Evolutionary conservation across 2,888 invertebrate genomes (phyloP), one percentile per base, ranked within the genome.

Genomic region (Dexiosoma caninum): DNA sequence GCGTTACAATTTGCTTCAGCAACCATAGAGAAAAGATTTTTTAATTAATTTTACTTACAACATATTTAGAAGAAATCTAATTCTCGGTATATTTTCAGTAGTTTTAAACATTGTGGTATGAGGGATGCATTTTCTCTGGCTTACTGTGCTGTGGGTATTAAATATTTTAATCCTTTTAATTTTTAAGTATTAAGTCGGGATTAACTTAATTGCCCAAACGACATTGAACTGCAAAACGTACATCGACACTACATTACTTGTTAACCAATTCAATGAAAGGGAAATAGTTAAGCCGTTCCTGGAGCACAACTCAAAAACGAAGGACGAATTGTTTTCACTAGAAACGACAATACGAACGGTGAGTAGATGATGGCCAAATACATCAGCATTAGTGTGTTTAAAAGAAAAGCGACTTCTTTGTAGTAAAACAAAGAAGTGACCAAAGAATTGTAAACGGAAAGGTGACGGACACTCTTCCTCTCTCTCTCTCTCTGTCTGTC

Each of bases 121-220:
- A 49, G n/a, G 35, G 4, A 23, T 49, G 49, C 35, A 37, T 21
- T 6, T 27, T 5, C 27, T 27, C 27, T 27, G 3, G 6, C 6
- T 6, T 27, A 27, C 6, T 27, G 27, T 27, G 8, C 35, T 16
- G 23, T 6, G 14, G 40, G 16, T 10, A 2, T 12, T 37, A n/a
- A n/a, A n/a, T n/a, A 7, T 5, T 66, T 70, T 71, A 75, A 71
- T 59, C 76, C 77, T 81, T 81, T 72, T 30, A 72, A 40, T 44
- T 57, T 64, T 37, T 62, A 69, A 49, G 32, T 53, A 32, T 74
- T 53, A 77, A 77, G 66, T 62, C 32, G 55, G 77, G 37, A 44
- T 81, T 81, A 81, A 69, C 77, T 77, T 74, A 81, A 81, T 77
- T 62, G 77, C 77, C 81, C 53, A 81, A 81, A 81, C 74, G 77